Evolutionary conservation across 2,797 vertebrate species (phyloP).

Genomic region (Adelosebastes latens): DNA sequence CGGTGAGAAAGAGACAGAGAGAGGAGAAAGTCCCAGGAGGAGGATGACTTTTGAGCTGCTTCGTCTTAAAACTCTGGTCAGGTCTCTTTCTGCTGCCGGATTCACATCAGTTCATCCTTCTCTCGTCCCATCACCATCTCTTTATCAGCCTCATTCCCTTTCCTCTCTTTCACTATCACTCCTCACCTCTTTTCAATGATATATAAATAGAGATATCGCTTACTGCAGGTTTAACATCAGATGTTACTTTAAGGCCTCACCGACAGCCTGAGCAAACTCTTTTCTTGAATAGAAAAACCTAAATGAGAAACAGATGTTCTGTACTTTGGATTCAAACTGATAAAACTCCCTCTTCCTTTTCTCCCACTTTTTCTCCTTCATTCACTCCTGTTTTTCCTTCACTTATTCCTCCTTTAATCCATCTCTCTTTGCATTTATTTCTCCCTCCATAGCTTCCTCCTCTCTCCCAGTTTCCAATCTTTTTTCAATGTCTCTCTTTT

Average conservation of each 20-base stretch:
- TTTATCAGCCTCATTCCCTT: slow-evolving; percentile 5
- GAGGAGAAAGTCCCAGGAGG: slow-evolving; percentile 37
- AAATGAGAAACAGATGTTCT: slow-evolving; percentile 65
- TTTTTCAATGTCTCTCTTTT: not conserved
- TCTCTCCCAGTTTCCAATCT: not conserved
- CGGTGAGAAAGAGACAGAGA: not conserved
- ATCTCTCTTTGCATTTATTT: not conserved
- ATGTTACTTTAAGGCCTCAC: slow-evolving; percentile 9
- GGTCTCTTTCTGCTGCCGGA: slow-evolving; percentile 24
- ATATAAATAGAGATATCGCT: not conserved
- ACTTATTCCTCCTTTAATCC: not conserved
- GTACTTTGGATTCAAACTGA: slow-evolving; percentile 7
- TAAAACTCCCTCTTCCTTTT: not conserved
- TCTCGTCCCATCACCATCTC: not conserved
- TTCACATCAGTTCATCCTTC: slow-evolving; percentile 37
- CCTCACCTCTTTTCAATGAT: slow-evolving; percentile 12
- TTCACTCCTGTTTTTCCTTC: not conserved
- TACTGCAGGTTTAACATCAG: not conserved
- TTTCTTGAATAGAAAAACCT: not conserved
- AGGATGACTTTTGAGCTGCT: slow-evolving; percentile 49
- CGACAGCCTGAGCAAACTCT: not conserved
- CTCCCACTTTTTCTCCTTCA: not conserved
- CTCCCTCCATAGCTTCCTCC: not conserved
- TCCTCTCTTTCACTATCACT: not conserved
- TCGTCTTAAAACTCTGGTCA: slow-evolving; percentile 46